Conservation (phyloP, 30 jellyfish, hydroid and myxozoan genomes). For the Aurelia sp. region DNA sequence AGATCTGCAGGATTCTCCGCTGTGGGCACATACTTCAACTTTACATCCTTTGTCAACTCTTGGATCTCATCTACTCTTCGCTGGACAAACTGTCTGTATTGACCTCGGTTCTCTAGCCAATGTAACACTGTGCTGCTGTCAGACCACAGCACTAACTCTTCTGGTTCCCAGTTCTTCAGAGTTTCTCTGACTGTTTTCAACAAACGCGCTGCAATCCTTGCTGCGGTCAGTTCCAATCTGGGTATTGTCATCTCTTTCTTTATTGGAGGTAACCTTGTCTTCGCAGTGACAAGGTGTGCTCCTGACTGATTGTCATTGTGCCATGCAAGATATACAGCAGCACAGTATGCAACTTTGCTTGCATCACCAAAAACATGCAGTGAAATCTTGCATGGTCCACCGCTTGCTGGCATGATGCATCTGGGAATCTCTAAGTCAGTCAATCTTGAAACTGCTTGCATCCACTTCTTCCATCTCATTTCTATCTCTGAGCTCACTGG, state of each 20-base stretch:
- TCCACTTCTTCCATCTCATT: slow-evolving; percentile 40
- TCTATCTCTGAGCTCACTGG: slow-evolving; percentile 40
- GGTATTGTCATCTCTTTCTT: slow-evolving; percentile 42
- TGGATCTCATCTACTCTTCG: slow-evolving; percentile 32
- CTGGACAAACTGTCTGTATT: slow-evolving; percentile 47
- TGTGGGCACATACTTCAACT: slow-evolving; percentile 40
- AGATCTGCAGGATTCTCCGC: slow-evolving; percentile 42
- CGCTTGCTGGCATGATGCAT: slow-evolving; percentile 33
- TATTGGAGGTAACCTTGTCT: slow-evolving; percentile 39
- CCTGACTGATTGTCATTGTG: slow-evolving; percentile 17
- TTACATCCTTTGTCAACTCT: slow-evolving; percentile 28
- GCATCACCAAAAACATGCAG: slow-evolving; percentile 47
- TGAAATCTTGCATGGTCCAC: slow-evolving; percentile 13
- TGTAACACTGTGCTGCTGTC: slow-evolving; percentile 46
- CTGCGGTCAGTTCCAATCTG: slow-evolving; percentile 44
- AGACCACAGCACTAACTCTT: slow-evolving; percentile 32
- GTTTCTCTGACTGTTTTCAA: slow-evolving; percentile 28
- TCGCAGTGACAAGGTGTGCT: slow-evolving; percentile 31
- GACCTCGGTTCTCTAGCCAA: slow-evolving; percentile 33
- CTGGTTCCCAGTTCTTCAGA: slow-evolving; percentile 33
- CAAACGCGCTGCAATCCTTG: slow-evolving; percentile 57
- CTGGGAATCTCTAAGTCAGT: slow-evolving; percentile 32
- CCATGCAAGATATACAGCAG: slow-evolving; percentile 38
- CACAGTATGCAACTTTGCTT: slow-evolving; percentile 31
- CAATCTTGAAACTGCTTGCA: slow-evolving; percentile 14